Conservation (phyloP, 2,113 vertebrate genomes). For the human (Homo sapiens) region GRCh38 chr1:213469001-213469500, state of each 20-base stretch:
- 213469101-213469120: not conserved
- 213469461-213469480: not conserved
- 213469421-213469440: not conserved
- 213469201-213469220: not conserved
- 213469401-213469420: not conserved
- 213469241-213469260: not conserved
- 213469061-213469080: not conserved
- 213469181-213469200: not conserved
- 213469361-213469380: not conserved
- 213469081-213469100: not conserved
- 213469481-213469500: not conserved
- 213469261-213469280: not conserved
- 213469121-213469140: not conserved
- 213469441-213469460: not conserved
- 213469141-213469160: not conserved
- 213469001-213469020: not conserved
- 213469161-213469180: not conserved
- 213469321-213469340: not conserved
- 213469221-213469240: not conserved
- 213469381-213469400: not conserved
- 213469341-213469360: not conserved
- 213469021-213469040: not conserved
- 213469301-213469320: not conserved
- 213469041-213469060: not conserved
- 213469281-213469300: conserved; percentile 12